These are phyloP conservation scores for Hydrolagus colliei DNA, from an alignment of 2,797 vertebrate genomes.

Conservation along the genomic window DNA sequence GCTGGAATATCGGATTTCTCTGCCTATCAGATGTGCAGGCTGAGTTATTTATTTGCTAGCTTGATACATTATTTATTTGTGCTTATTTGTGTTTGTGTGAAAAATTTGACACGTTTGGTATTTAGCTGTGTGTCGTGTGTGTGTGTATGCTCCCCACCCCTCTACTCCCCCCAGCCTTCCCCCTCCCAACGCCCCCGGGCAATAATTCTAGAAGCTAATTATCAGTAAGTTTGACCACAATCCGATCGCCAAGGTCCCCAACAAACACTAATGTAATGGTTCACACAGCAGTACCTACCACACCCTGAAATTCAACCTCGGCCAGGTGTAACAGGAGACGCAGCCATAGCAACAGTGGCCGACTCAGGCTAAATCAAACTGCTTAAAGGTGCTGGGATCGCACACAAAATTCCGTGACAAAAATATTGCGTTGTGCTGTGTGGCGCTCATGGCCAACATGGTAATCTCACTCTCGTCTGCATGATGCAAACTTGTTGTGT, in stretches of 20 bases:
- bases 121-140: too few species aligned
- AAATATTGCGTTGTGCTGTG: too few species aligned
- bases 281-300: not conserved
- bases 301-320: not conserved
- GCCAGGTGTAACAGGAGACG: not conserved
- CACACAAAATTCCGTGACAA: too few species aligned
- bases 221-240: not conserved
- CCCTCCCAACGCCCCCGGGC: not conserved
- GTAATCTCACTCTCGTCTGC: too few species aligned
- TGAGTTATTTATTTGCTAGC: not conserved
- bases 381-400: not conserved
- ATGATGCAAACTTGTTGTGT: too few species aligned
- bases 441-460: too few species aligned
- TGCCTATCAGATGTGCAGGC: not conserved
- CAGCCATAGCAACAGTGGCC: not conserved
- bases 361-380: not conserved
- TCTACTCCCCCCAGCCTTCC: not conserved
- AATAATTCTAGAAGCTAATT: not conserved
- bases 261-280: conserved; percentile 10
- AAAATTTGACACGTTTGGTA: not conserved
- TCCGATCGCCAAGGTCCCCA: not conserved
- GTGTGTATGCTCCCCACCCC: too few species aligned
- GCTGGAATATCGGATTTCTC: not conserved
- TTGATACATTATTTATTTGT: conserved; percentile 19
- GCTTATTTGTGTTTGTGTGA: conserved; percentile 13